phyloP scores from a whole-genome alignment of 2,797 vertebrate species.

The Lycodopsis pacificus region DNA sequence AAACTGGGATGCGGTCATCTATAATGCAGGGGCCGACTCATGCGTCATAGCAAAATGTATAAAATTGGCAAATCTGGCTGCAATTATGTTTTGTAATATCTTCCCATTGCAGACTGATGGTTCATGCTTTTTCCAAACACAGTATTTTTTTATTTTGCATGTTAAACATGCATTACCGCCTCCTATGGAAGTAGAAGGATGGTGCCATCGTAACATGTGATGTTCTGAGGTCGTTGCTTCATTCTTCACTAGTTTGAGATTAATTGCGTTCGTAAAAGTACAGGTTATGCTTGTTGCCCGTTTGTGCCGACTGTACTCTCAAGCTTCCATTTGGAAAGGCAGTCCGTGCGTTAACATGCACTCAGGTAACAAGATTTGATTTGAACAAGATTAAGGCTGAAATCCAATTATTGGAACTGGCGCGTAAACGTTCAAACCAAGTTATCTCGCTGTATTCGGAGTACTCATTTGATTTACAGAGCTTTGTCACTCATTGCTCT shows the following conservation, averaged over 20 bases:
- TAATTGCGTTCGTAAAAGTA: not conserved
- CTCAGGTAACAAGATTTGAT: slow-evolving; percentile 8
- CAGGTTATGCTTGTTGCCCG: not conserved
- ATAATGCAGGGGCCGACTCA: not conserved
- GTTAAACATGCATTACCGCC: not conserved
- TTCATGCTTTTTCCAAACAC: not conserved
- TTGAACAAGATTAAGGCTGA: slow-evolving; percentile 19
- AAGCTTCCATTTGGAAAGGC: not conserved
- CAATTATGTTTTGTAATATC: not conserved
- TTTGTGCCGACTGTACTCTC: not conserved
- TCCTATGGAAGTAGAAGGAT: not conserved
- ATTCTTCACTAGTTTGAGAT: slow-evolving; percentile 2
- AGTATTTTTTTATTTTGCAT: not conserved
- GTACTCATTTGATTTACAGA: not conserved
- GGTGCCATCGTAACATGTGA: not conserved
- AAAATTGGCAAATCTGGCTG: not conserved
- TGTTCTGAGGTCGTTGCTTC: not conserved
- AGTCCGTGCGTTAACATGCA: not conserved
- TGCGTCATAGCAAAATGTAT: not conserved
- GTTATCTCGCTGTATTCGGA: not conserved
- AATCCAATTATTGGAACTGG: not conserved
- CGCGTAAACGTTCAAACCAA: slow-evolving; percentile 5
- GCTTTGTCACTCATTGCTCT: not conserved
- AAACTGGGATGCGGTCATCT: not conserved
- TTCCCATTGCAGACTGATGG: not conserved